Evolutionary conservation across 2,888 invertebrate genomes (phyloP).

Genomic region (Agrochola circellaris): DNA sequence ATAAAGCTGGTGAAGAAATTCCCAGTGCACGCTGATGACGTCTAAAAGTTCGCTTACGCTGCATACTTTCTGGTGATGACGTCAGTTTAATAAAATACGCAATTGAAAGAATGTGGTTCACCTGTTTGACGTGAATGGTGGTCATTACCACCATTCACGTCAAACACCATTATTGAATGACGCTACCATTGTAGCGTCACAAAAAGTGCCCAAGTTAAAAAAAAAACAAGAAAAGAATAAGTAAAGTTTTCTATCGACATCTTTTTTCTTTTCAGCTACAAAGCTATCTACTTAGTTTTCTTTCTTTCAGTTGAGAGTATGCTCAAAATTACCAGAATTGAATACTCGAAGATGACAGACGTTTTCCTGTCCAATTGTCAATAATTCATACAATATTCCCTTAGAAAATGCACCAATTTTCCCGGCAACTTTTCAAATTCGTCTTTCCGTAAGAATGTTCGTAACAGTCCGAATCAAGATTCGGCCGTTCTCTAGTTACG

Average conservation of each 20-base stretch:
- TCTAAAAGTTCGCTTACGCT: conserved; percentile 13
- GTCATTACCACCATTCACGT: neutral
- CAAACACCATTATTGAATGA: too few species aligned
- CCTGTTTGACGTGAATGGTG: conserved; percentile 14
- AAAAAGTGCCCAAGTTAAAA: neutral
- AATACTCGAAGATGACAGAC: neutral
- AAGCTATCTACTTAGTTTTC: too few species aligned
- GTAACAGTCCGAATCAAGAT: too few species aligned
- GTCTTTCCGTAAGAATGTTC: too few species aligned
- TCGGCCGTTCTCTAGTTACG: neutral
- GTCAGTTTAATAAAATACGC: conserved; percentile 17
- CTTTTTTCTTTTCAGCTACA: too few species aligned
- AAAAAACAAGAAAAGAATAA: neutral
- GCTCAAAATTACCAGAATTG: neutral
- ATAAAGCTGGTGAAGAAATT: conserved; percentile 22
- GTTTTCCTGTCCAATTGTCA: neutral
- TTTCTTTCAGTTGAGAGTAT: neutral
- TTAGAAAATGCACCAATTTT: too few species aligned
- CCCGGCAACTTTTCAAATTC: too few species aligned
- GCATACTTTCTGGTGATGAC: conserved; percentile 27
- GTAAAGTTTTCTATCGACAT: neutral
- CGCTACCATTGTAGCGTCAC: neutral
- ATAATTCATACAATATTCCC: too few species aligned
- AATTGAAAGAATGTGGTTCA: neutral
- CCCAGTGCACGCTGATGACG: conserved; percentile 30